These are phyloP conservation scores for Taenaris catops DNA, from an alignment of 2,888 invertebrate species.

Conservation along the genomic window DNA sequence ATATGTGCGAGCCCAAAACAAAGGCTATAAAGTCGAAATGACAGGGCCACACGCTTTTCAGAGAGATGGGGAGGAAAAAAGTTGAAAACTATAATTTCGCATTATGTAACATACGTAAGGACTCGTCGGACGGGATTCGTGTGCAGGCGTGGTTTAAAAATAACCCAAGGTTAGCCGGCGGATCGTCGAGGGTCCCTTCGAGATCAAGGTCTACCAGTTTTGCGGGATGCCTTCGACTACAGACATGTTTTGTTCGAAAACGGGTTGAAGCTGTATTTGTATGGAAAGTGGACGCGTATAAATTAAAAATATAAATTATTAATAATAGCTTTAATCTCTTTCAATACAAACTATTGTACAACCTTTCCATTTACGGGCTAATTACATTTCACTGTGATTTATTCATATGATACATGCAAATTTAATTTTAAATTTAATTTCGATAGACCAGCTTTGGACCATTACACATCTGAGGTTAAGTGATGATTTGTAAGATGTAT, in stretches of 20 bases:
- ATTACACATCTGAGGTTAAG: too few species aligned
- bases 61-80: constrained; percentile 44
- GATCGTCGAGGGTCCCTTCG: constrained; percentile 68
- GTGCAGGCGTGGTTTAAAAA: constrained; percentile 72
- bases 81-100: constrained; percentile 69
- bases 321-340: too few species aligned
- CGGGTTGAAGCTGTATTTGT: constrained; percentile 28
- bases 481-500: too few species aligned
- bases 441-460: too few species aligned
- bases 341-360: too few species aligned
- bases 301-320: too few species aligned
- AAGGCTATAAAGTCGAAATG: constrained; percentile 71
- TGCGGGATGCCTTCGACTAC: constrained; percentile 57
- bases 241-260: constrained; percentile 41
- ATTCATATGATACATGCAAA: too few species aligned
- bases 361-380: too few species aligned
- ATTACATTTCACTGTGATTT: too few species aligned
- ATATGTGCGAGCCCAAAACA: constrained; percentile 72
- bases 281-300: constrained; percentile 22
- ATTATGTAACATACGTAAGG: constrained; percentile 78
- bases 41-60: constrained; percentile 74
- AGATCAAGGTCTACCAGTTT: constrained; percentile 75
- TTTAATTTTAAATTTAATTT: too few species aligned
- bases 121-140: constrained; percentile 64
- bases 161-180: constrained; percentile 73